Base-by-base conservation (phyloP, 2,888 invertebrate species). In the Aleiodes testaceus region DNA sequence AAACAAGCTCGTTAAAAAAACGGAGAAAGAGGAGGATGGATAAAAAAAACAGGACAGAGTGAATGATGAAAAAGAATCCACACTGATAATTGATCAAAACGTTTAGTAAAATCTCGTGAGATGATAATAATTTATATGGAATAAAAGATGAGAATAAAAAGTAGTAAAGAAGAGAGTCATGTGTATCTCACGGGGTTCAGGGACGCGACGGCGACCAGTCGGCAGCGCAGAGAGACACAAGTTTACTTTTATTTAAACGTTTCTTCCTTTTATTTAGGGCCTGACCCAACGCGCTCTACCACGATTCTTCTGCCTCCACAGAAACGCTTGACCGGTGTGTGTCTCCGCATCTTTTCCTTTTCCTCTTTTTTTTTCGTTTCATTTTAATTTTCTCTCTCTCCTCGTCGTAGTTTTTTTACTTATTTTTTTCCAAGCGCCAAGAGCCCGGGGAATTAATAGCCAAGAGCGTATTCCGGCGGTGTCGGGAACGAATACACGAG, bases 161-260 rank as follows among this genome's bases (percentile, higher is more conserved):
- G 52, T 18, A 52, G 20, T 6, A 52, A 53, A 53, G 14, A 53
- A 30, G 30, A 49, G 20, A 20, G 22, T 26, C 11, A 52, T 44
- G 20, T 14, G 22, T 42, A 22, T 61, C 61, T 36, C 36, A 18
- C 16, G 30, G 63, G 36, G 65, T 65, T 69, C 63, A 63, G 22
- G 69, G 52, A 52, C 69, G 50, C 63, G 50, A 52, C 44, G 50
- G 50, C 22, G 42, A 49, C 44, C 59, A 59, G 49, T 68, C 69
- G 64, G 47, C 66, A 70, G 65, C 53, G 68, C 68, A 73, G 72
- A 83, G 72, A 83, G 80, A 86, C 86, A 86, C 85, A 85, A 85
- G 82, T 86, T 86, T 85, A 85, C 85, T 87, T 86, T 86, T 86
- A 87, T 87, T 86, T 85, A 86, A 86, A 85, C 83, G 84, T 83